A percentile compares a stretch with the other conserved stretches of the same genome.
Conservation (phyloP, 1,140 invertebrate species). For the Panagrolaimus sp. region DNA sequence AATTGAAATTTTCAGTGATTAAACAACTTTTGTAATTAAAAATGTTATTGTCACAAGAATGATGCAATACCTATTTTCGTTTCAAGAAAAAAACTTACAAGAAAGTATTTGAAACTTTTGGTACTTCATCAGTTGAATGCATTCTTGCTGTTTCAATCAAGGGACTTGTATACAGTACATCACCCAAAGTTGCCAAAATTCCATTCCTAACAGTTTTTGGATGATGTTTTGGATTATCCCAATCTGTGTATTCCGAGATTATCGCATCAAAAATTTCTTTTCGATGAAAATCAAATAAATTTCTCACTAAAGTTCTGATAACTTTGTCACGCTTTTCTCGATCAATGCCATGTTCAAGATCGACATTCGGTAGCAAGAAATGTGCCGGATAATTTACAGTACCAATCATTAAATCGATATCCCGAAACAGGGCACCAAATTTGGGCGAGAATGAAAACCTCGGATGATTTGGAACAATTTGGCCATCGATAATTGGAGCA, state of each 20-base stretch:
- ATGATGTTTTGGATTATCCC: slow-evolving; percentile 77
- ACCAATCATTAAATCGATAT: slow-evolving; percentile 79
- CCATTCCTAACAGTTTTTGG: slow-evolving; percentile 85
- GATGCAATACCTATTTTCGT: background rate
- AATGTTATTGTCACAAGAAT: too few relatives aligned
- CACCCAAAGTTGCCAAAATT: slow-evolving; percentile 80
- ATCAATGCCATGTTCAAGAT: slow-evolving; percentile 79
- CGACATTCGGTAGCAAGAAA: slow-evolving; percentile 78
- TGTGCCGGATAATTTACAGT: slow-evolving; percentile 84
- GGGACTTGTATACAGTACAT: slow-evolving; percentile 80
- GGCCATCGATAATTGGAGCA: slow-evolving; percentile 71
- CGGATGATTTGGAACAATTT: slow-evolving; percentile 58
- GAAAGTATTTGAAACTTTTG: slow-evolving; percentile 69
- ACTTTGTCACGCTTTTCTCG: slow-evolving; percentile 72
- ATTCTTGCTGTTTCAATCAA: slow-evolving; percentile 82
- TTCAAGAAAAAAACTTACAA: slow-evolving; percentile 72
- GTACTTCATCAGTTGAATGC: slow-evolving; percentile 68
- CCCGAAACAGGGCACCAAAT: slow-evolving; percentile 55
- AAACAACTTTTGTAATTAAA: slow-evolving; percentile 27
- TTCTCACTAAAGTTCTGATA: slow-evolving; percentile 72
- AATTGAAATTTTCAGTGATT: slow-evolving; percentile 21
- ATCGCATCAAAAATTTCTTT: slow-evolving; percentile 94
- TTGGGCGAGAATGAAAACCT: slow-evolving; percentile 56
- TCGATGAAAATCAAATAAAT: slow-evolving; percentile 73
- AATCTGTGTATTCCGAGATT: slow-evolving; percentile 94